Evolutionary conservation across 2,113 vertebrate species (phyloP).

Genomic region (Hemiscyllium ocellatum): DNA sequence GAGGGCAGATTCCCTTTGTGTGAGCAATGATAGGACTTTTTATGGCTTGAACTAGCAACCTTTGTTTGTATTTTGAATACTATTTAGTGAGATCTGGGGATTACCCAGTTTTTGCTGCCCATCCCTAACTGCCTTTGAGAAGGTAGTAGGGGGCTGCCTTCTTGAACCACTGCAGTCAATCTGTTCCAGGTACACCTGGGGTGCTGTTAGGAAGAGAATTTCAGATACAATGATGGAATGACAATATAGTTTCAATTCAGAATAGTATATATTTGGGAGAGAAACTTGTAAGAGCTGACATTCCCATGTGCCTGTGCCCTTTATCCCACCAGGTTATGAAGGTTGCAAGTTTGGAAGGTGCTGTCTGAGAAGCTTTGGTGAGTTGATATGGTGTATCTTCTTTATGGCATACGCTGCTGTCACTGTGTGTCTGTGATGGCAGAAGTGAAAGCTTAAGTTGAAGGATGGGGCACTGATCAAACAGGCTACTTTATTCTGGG

Average conservation of each 20-base stretch:
- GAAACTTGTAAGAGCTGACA: not conserved
- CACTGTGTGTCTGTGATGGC: not conserved
- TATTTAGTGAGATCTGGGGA: not conserved
- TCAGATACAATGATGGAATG: not conserved
- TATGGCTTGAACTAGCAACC: not conserved
- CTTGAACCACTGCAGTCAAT: not conserved
- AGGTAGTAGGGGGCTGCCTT: not conserved
- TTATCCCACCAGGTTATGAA: too few relatives aligned
- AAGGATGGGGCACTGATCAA: not conserved
- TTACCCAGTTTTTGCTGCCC: not conserved
- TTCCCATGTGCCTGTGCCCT: not conserved
- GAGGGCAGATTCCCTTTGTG: not conserved
- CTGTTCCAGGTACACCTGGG: not conserved
- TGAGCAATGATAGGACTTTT: not conserved
- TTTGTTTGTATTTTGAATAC: not conserved
- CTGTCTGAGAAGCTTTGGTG: too few relatives aligned
- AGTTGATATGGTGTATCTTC: not conserved
- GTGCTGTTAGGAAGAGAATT: not conserved
- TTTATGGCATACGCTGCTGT: not conserved
- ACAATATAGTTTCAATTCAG: not conserved
- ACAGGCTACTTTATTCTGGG: not conserved
- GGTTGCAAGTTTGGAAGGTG: too few relatives aligned
- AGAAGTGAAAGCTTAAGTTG: not conserved
- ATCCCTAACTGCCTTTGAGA: not conserved
- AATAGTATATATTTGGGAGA: not conserved